A percentile compares a stretch with the other conserved stretches of the same genome.
Evolutionary conservation across 2,113 vertebrate genomes (phyloP).

Genomic region (Argyrosomus japonicus): DNA sequence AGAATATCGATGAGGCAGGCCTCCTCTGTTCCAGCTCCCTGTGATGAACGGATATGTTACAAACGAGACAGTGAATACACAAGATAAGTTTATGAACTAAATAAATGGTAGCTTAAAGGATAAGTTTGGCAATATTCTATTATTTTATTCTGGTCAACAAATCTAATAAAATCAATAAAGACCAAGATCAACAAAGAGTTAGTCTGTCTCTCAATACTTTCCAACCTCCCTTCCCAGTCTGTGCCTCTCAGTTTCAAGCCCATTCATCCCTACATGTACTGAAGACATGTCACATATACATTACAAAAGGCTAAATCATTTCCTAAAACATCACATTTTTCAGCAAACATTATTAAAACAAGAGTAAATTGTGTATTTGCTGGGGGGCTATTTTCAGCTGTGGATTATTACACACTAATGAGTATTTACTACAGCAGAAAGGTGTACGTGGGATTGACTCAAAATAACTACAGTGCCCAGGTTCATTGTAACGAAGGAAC

Average conservation of each 20-base stretch:
- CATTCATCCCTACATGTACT: background rate
- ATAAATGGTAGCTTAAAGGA: background rate
- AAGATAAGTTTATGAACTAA: background rate
- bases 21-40: conserved; percentile 97
- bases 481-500: background rate
- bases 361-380: background rate
- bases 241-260: background rate
- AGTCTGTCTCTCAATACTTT: background rate
- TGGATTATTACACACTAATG: background rate
- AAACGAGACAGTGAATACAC: background rate
- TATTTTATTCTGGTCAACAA: background rate
- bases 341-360: background rate
- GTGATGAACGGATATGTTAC: background rate
- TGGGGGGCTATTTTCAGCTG: background rate
- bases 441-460: background rate
- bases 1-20: conserved; percentile 95
- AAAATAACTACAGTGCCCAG: background rate
- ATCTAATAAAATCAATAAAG: background rate
- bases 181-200: background rate
- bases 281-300: background rate
- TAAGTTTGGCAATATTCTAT: too few relatives aligned
- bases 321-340: background rate
- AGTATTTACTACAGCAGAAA: background rate
- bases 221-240: background rate
- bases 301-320: background rate